Conservation (phyloP, 2,113 vertebrate species). For the Boleophthalmus pectinirostris region DNA sequence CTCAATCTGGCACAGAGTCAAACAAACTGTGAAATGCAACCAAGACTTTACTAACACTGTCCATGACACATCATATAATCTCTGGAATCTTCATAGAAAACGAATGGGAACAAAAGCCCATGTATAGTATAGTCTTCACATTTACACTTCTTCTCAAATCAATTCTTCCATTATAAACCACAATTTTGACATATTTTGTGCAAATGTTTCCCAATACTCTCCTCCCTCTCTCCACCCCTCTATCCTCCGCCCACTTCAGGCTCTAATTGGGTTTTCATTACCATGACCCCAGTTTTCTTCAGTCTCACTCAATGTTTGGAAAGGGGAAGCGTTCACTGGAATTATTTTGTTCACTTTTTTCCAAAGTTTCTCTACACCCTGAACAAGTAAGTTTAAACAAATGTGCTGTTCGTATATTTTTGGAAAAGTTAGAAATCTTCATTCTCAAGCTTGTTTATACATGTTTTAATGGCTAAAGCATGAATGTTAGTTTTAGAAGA, state of each 20-base stretch:
- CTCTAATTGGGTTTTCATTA: constrained; percentile 72
- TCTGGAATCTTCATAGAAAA: too few species aligned
- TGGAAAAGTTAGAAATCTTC: background rate
- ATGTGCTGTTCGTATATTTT: background rate
- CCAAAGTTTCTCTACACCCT: constrained; percentile 16
- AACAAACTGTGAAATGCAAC: background rate
- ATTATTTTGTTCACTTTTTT: constrained; percentile 30
- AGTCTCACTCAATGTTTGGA: constrained; percentile 39
- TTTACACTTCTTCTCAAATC: too few species aligned
- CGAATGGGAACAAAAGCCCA: too few species aligned
- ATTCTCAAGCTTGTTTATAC: background rate
- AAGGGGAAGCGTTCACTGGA: constrained; percentile 43
- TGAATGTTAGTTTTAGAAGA: constrained; percentile 24
- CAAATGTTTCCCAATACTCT: constrained; percentile 52
- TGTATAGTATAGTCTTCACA: too few species aligned
- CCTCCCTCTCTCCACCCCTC: constrained; percentile 36
- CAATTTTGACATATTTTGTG: constrained; percentile 38
- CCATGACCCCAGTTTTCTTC: constrained; percentile 65
- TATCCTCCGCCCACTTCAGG: constrained; percentile 41
- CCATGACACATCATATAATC: too few species aligned
- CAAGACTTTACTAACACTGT: background rate
- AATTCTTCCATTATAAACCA: too few species aligned
- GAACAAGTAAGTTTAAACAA: constrained; percentile 45
- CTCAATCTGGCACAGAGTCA: background rate
- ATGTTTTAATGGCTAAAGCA: background rate